A percentile compares a stretch with the other conserved stretches of the same genome.
Conservation (phyloP, 2,888 invertebrate genomes). For the Phrixothrix hirtus region DNA sequence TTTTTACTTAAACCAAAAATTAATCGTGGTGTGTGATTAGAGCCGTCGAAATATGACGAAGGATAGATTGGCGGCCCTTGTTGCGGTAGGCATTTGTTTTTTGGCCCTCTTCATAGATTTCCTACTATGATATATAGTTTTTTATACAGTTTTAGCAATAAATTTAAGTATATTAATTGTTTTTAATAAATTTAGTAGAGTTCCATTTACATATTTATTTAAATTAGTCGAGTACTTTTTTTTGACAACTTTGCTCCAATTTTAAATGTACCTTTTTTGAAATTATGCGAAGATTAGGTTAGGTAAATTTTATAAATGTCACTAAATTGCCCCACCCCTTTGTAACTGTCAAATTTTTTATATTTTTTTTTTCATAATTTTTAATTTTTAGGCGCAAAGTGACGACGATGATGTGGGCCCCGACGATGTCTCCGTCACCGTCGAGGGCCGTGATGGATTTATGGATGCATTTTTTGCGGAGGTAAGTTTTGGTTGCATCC, state of each 20-base stretch:
- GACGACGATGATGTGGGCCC: slow-evolving; percentile 95
- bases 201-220: too few relatives aligned
- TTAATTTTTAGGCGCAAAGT: slow-evolving; percentile 83
- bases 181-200: too few relatives aligned
- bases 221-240: not conserved
- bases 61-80: slow-evolving; percentile 95
- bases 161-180: too few relatives aligned
- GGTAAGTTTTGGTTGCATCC: slow-evolving; percentile 61
- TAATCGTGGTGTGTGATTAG: slow-evolving; percentile 68
- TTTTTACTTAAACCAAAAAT: slow-evolving; percentile 70
- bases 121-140: slow-evolving; percentile 9
- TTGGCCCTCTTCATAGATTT: slow-evolving; percentile 1
- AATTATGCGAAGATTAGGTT: slow-evolving; percentile 24
- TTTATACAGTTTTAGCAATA: not conserved
- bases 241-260: not conserved
- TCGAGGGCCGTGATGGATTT: slow-evolving; percentile 90
- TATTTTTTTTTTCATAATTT: slow-evolving; percentile 6
- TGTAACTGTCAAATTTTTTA: slow-evolving; percentile 22
- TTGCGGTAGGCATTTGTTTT: slow-evolving; percentile 73
- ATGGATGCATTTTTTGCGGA: slow-evolving; percentile 99
- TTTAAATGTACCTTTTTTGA: slow-evolving; percentile 12
- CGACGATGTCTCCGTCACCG: slow-evolving; percentile 94
- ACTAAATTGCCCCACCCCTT: slow-evolving; percentile 33
- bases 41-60: slow-evolving; percentile 80
- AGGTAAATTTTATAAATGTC: slow-evolving; percentile 27